Evolutionary conservation across 2,797 vertebrate genomes (phyloP), one percentile per base, ranked within the genome.

Genomic region (Cyprinella venusta): DNA sequence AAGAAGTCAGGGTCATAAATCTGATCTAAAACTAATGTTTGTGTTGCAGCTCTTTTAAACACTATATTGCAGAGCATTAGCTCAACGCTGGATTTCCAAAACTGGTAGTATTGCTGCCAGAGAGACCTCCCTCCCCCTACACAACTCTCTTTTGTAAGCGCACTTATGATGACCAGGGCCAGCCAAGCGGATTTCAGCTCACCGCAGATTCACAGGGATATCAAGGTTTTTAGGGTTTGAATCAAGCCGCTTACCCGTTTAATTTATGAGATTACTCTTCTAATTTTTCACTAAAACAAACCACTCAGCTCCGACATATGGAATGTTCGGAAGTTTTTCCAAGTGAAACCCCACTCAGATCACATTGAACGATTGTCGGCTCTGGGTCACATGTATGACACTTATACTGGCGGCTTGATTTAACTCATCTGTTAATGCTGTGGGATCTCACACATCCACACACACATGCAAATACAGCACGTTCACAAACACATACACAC

Each of bases 241-340:
- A 90, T 89, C 92, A 92, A 94, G 93, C 92, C 84, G 90, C 91
- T 94, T 93, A 93, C 86, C 89, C 89, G 89, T 90, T 94, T 90
- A 83, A 93, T 91, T 93, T 93, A 92, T 92, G 91, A 94, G 92
- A 94, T 93, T 94, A 92, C 90, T 92, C 89, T 88, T 91, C 92
- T 92, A 63, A 50, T 92, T 84, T 77, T 48, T 69, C 81, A 92
- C 87, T 91, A 92, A 91, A 92, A 91, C 91, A 89, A 93, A 93
- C 82, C 90, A 90, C 87, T 92, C 90, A 93, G 89, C 88, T 83
- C 86, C 88, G 84, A 88, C 89, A 91, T 92, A 91, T 89, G 90
- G 87, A 90, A 92, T 67, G 87, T 91, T 92, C 92, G 90, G 45
- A 88, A 91, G 90, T 87, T 90, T 90, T 77, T 87, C 86, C 79